Evolutionary conservation across 2,888 invertebrate species (phyloP), one percentile per base, ranked within the genome.

Genomic region (Trissoscelio sp.): DNA sequence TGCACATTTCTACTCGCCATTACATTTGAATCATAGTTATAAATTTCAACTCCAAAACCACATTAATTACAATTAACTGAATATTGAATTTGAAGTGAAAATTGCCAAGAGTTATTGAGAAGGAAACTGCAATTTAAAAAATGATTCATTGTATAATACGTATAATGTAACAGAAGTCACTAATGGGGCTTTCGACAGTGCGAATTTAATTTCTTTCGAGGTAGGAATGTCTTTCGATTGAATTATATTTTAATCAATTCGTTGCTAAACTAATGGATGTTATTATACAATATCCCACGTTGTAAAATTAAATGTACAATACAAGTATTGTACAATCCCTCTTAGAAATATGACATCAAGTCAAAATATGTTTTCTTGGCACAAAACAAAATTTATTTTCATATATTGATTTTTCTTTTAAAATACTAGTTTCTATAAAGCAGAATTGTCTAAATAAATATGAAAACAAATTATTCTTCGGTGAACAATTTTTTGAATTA

Each of bases 131-230:
- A 51, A 24, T 51, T 51, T 28, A 28, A 51, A 51, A 51, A 12
- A 22, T 51, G 51, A 51, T 51, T 51, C 28, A 51, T 51, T 12
- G 51, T 14, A 51, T 51, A 51, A 12, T 24, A 51, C 51, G 51
- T 51, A 28, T 28, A 51, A 51, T 51, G 51, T 51, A 51, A 51
- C 51, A 51, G 51, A 51, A 28, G 24, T 51, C 51, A 28, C 51
- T 51, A 51, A 51, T 51, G 28, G n/a, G 51, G 51, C 53, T 55
- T 37, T 55, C 55, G 12, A 20, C 18, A 9, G 18, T 18, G 37
- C 37, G 18, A 55, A 55, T 55, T 55, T 55, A 55, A 55, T 55
- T 51, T 28, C 51, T 55, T 55, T 7, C 34, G 20, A 18, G 55
- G 28, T 37, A 37, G 14, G 20, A 55, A 55, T 34, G 34, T 37